These are phyloP conservation scores for Calameuta pallipes DNA, from an alignment of 2,888 invertebrate genomes.

Conservation along the genomic window DNA sequence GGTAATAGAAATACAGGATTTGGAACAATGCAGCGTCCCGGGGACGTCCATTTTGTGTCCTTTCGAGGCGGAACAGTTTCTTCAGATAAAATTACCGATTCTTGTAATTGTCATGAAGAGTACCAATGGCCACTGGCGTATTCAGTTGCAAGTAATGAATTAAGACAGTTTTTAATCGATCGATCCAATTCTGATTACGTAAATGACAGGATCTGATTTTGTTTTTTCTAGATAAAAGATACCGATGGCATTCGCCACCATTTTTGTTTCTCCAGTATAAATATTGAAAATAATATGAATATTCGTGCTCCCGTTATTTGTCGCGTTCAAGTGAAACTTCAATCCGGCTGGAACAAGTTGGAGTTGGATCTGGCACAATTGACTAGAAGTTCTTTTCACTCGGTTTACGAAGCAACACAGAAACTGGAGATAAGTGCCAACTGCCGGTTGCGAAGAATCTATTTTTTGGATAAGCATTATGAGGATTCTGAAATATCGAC, in stretches of 20 bases:
- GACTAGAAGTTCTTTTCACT: constrained; percentile 89
- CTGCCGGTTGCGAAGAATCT: constrained; percentile 88
- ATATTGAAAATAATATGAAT: constrained; percentile 90
- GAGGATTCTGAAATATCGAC: constrained; percentile 44
- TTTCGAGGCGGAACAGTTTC: constrained; percentile 86
- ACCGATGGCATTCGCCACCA: constrained; percentile 39
- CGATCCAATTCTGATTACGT: background rate
- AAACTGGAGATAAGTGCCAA: constrained; percentile 95
- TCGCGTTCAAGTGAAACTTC: constrained; percentile 93
- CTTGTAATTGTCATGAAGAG: constrained; percentile 96
- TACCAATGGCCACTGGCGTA: constrained; percentile 92
- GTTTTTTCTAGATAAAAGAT: constrained; percentile 42
- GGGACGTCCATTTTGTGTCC: constrained; percentile 95
- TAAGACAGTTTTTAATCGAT: constrained; percentile 4
- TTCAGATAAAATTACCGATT: constrained; percentile 93
- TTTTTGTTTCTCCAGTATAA: constrained; percentile 74
- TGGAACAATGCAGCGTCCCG: constrained; percentile 91
- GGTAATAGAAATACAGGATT: constrained; percentile 87
- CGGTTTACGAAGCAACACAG: constrained; percentile 89
- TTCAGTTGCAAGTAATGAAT: constrained; percentile 89
- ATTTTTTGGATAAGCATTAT: constrained; percentile 76
- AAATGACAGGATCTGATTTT: background rate
- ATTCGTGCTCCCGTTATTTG: constrained; percentile 92
- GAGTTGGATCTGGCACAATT: constrained; percentile 95
- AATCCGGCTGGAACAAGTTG: constrained; percentile 95